These are phyloP conservation scores for Lepetodrilus schrolli DNA, from an alignment of 2,888 invertebrate genomes.

Conservation along the genomic window DNA sequence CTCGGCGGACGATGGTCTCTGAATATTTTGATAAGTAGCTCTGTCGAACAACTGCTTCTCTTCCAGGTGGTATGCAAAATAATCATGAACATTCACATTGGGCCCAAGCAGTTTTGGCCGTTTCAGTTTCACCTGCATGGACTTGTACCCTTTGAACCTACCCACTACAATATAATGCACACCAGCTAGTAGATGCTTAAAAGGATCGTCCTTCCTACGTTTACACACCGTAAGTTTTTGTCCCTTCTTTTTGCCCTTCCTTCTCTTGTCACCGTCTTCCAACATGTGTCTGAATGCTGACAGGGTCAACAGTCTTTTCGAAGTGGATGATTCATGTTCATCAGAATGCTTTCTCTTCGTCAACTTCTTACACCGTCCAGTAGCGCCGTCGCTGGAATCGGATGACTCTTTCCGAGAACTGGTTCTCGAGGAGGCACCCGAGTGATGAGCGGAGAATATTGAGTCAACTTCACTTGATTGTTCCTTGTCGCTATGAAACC, in stretches of 20 bases:
- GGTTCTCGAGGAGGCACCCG: constrained; percentile 31
- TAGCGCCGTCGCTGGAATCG: constrained; percentile 28
- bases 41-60: constrained; percentile 19
- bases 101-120: constrained; percentile 39
- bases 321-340: background rate
- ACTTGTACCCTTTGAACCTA: constrained; percentile 62
- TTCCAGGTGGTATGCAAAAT: constrained; percentile 28
- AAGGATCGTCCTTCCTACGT: background rate
- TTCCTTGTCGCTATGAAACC: constrained; percentile 27
- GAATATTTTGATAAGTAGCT: background rate
- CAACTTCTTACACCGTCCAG: background rate
- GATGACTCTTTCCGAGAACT: constrained; percentile 38
- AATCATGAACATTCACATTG: constrained; percentile 35
- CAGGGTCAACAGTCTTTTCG: constrained; percentile 26
- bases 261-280: constrained; percentile 34
- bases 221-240: constrained; percentile 25
- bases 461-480: constrained; percentile 32
- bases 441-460: constrained; percentile 19
- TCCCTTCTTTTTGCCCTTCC: background rate
- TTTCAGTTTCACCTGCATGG: constrained; percentile 61
- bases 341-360: background rate
- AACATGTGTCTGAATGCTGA: constrained; percentile 39
- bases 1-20: background rate
- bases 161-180: constrained; percentile 62
- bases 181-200: constrained; percentile 36